A percentile compares a stretch with the other conserved stretches of the same genome.
Evolutionary conservation across 2,888 invertebrate species (phyloP).

Genomic region (Eurytoma californica): DNA sequence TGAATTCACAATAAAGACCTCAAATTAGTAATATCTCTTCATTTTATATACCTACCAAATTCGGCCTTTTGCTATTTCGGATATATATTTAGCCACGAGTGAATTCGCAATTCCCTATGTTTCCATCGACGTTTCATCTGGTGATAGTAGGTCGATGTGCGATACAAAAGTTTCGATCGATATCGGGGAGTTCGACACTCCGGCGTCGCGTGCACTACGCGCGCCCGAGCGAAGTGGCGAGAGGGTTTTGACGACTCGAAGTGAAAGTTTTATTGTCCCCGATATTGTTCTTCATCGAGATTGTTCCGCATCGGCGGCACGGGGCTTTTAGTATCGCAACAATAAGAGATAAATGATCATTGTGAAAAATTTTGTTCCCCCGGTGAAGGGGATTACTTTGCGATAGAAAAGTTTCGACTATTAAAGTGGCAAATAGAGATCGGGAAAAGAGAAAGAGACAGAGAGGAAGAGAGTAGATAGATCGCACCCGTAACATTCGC

Average conservation of each 20-base stretch:
- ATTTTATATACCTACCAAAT: too few species aligned
- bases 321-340: slow-evolving; percentile 26
- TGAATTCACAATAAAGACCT: too few species aligned
- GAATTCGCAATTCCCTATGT: not conserved
- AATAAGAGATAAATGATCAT: slow-evolving; percentile 37
- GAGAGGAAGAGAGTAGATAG: too few species aligned
- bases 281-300: slow-evolving; percentile 37
- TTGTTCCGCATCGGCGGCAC: slow-evolving; percentile 1
- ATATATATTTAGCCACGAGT: not conserved
- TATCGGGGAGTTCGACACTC: slow-evolving; percentile 5
- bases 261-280: slow-evolving; percentile 46
- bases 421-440: not conserved
- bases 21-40: too few species aligned
- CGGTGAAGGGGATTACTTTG: slow-evolving; percentile 22
- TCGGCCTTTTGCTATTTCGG: too few species aligned
- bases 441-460: too few species aligned
- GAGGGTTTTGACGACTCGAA: slow-evolving; percentile 36
- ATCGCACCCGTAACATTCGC: too few species aligned
- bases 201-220: slow-evolving; percentile 25
- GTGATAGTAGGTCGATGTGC: not conserved
- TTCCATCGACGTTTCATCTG: not conserved
- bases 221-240: slow-evolving; percentile 4
- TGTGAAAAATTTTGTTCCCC: slow-evolving; percentile 28
- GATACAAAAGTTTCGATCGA: slow-evolving; percentile 41
- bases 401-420: slow-evolving; percentile 10